These are phyloP conservation scores for Corvus hawaiiensis DNA, from an alignment of 2,113 vertebrate species.

Conservation along the genomic window DNA sequence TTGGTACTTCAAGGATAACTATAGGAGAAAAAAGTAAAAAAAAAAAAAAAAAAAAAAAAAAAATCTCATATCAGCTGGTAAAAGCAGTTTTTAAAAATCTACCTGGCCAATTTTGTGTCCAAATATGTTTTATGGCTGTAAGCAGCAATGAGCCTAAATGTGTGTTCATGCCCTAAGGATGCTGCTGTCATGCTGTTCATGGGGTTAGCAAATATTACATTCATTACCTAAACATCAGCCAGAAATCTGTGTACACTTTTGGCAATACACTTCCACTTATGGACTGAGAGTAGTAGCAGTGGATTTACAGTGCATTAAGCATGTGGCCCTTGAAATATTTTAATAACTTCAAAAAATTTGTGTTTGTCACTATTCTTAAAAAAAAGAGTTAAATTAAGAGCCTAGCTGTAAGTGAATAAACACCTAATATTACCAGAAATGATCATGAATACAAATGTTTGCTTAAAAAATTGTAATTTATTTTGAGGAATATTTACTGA, in stretches of 20 bases:
- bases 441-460: not conserved
- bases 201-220: not conserved
- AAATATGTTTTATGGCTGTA: not conserved
- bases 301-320: not conserved
- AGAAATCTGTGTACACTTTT: not conserved
- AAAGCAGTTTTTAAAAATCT: not conserved
- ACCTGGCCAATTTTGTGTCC: not conserved
- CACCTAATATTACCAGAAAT: not conserved
- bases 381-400: not conserved
- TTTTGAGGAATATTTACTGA: not conserved
- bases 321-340: not conserved
- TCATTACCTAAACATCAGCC: not conserved
- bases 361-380: not conserved
- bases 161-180: not conserved
- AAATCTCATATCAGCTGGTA: not conserved
- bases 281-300: not conserved
- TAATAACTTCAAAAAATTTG: not conserved
- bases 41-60: not conserved
- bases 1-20: not conserved
- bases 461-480: not conserved
- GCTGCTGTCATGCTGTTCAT: not conserved
- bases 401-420: not conserved
- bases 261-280: not conserved
- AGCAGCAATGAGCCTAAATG: not conserved
- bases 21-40: not conserved